Percentiles rank a stretch among this genome's conserved stretches.
Evolutionary conservation across 2,113 vertebrate genomes (phyloP).

Genomic region (Raphicerus campestris): DNA sequence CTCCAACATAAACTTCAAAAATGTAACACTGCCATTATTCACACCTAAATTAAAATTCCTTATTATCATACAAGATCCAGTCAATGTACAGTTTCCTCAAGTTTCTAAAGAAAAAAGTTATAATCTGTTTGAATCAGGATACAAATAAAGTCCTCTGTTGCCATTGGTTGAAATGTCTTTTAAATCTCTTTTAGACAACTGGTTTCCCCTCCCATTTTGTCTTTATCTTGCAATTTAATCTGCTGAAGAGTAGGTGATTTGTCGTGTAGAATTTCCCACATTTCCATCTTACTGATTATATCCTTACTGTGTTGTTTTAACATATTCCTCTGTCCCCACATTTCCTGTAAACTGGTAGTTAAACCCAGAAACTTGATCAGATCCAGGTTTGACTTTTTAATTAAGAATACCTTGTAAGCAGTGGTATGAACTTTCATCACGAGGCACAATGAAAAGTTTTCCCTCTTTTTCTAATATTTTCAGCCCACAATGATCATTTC

Average conservation of each 20-base stretch:
- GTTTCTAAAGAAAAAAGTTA: slow-evolving; percentile 21
- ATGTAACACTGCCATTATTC: slow-evolving; percentile 1
- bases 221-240: slow-evolving; percentile 53
- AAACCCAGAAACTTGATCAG: slow-evolving; percentile 19
- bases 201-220: neutral
- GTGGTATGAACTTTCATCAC: neutral
- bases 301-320: slow-evolving; percentile 22
- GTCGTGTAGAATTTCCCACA: slow-evolving; percentile 5
- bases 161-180: slow-evolving; percentile 28
- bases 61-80: neutral
- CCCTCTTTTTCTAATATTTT: slow-evolving; percentile 31
- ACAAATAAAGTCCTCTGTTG: slow-evolving; percentile 36
- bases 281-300: slow-evolving; percentile 41
- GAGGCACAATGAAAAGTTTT: neutral
- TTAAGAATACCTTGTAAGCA: slow-evolving; percentile 23
- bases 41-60: slow-evolving; percentile 21
- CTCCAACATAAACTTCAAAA: slow-evolving; percentile 36
- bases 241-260: slow-evolving; percentile 27
- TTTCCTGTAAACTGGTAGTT: slow-evolving; percentile 16
- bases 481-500: neutral
- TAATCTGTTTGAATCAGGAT: slow-evolving; percentile 4
- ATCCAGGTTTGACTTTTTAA: slow-evolving; percentile 33
- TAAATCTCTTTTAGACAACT: slow-evolving; percentile 2
- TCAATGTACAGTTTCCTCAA: slow-evolving; percentile 18
- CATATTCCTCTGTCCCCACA: neutral